Base-by-base conservation (phyloP, 2,888 invertebrate genomes). In the Isoperla grammatica region DNA sequence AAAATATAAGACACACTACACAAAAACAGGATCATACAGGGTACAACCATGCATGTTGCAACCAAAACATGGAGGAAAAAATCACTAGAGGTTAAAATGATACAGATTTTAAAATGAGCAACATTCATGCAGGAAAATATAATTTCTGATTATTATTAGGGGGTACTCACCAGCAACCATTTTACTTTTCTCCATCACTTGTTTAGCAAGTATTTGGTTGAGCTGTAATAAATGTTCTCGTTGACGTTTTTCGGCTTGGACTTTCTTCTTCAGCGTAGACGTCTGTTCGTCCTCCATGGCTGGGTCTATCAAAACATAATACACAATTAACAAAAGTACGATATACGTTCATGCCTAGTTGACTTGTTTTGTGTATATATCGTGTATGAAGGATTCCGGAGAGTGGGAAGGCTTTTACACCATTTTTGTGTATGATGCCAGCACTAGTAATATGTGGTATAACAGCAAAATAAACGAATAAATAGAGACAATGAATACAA, bases 181-280 rank as follows among this genome's bases (percentile, higher is more conserved):
- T 81, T 93, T 92, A 79, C 93, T 94, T 82, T 91, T 92, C 77
- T 92, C 90, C 81, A 93, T 95, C 69, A 95, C 95, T 80, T 92
- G 90, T 74, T 90, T 88, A 63, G 95, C 95, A 68, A 95, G 80
- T 69, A 93, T 88, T 77, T 95, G 94, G 79, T 92, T 92, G 69
- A 95, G 80, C 72, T 92, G 91, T 63, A 95, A 81, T 69, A 95
- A 80, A 74, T 93, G 91, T 69, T 94, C 91, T 57, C 95, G 81
- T 72, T 92, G 91, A 67, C 87, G 82, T 76, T 92, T 93, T 73
- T 94, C 93, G 69, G 88, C 90, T 55, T 82, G 84, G 64, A 88
- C 83, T 71, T 88, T 87, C 72, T 86, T 85, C 75, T 87, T 86
- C 59, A 83, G 73, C 57, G 77, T 73, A 57, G 76, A 76, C 13